These are phyloP conservation scores for Tympanuchus pallidicinctus DNA, from an alignment of 2,113 vertebrate species.

Conservation along the genomic window DNA sequence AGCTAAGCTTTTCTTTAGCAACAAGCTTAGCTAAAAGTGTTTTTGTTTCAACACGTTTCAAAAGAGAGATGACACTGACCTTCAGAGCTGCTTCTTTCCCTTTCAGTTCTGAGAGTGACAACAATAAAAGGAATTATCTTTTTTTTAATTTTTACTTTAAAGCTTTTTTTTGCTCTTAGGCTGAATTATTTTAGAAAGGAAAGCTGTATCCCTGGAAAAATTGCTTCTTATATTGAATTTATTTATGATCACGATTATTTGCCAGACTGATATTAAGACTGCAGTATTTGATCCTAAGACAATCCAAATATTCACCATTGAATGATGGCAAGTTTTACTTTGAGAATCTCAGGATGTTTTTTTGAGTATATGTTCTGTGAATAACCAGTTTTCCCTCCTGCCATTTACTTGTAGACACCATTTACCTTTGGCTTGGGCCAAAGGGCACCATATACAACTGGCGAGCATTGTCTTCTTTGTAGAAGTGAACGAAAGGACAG, in stretches of 20 bases:
- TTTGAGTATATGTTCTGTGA: not conserved
- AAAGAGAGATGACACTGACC: not conserved
- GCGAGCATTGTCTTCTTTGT: constrained; percentile 94
- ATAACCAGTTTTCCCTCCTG: not conserved
- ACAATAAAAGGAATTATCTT: not conserved
- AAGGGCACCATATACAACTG: constrained; percentile 90
- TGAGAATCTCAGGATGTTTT: not conserved
- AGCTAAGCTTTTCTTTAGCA: not conserved
- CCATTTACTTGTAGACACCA: constrained; percentile 82
- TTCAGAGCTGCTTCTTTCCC: not conserved
- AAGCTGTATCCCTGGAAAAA: not conserved
- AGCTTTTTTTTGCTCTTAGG: not conserved
- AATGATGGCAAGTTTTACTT: not conserved
- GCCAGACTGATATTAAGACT: not conserved
- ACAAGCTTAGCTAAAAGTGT: not conserved
- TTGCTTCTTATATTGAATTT: not conserved
- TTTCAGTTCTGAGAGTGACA: not conserved
- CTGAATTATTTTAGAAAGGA: not conserved
- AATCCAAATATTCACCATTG: not conserved
- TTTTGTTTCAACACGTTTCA: not conserved
- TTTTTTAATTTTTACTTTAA: not conserved
- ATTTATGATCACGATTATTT: not conserved
- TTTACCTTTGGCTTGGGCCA: constrained; percentile 98
- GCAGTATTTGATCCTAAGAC: not conserved
- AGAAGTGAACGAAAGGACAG: constrained; percentile 92